Evolutionary conservation across 2,797 vertebrate species (phyloP).

Genomic region (Xerus rutilus): DNA sequence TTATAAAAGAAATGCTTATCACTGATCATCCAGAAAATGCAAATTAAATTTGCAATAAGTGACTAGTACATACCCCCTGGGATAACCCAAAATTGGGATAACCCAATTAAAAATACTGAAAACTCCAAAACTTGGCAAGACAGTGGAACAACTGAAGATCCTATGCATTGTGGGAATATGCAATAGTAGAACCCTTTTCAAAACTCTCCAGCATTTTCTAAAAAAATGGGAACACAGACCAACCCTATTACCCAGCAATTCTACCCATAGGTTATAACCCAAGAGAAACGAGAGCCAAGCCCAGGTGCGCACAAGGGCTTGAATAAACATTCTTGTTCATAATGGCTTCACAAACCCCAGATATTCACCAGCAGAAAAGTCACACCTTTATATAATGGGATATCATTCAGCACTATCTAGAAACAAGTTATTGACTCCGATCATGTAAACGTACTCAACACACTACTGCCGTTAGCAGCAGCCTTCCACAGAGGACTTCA

Average conservation of each 20-base stretch:
- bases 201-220: neutral
- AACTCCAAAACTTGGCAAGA: neutral
- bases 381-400: neutral
- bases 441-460: neutral
- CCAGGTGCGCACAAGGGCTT: neutral
- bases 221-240: neutral
- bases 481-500: too few relatives aligned
- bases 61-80: neutral
- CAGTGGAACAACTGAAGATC: neutral
- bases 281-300: neutral
- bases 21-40: neutral
- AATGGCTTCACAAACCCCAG: neutral
- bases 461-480: neutral
- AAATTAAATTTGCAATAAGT: neutral
- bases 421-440: neutral
- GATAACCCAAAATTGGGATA: neutral
- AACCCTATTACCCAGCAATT: neutral
- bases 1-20: neutral
- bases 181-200: neutral
- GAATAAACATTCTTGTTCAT: too few relatives aligned
- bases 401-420: neutral
- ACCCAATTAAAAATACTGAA: neutral
- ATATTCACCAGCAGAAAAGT: neutral
- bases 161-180: neutral
- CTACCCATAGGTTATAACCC: neutral